phyloP scores from a whole-genome alignment of 2,113 vertebrate species.

The Takifugu bimaculatus region DNA sequence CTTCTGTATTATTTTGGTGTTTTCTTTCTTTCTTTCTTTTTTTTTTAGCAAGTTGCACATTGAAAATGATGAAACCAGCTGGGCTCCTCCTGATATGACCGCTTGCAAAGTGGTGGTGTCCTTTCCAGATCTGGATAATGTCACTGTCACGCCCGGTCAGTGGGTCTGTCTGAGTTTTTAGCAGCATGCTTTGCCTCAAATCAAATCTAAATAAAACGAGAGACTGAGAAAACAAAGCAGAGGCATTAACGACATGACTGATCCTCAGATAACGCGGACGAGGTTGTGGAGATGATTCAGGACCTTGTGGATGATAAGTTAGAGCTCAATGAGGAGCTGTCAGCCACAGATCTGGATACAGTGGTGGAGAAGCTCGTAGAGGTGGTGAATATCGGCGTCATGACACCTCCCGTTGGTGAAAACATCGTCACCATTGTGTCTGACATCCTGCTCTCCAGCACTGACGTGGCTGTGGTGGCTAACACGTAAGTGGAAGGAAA shows the following conservation, averaged over 20 bases:
- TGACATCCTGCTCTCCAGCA: constrained; percentile 59
- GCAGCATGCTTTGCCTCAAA: background rate
- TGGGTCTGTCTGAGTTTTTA: background rate
- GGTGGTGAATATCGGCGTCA: constrained; percentile 45
- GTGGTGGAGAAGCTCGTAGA: constrained; percentile 68
- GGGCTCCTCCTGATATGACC: constrained; percentile 74
- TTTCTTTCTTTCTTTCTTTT: background rate
- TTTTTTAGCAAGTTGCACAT: constrained; percentile 59
- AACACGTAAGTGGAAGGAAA: constrained; percentile 50
- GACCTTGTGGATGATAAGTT: constrained; percentile 49
- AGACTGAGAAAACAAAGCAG: background rate
- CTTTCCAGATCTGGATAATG: constrained; percentile 74
- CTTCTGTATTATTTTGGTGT: too few species aligned
- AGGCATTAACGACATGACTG: background rate
- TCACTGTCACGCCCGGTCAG: constrained; percentile 81
- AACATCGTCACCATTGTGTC: constrained; percentile 57
- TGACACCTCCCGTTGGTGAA: constrained; percentile 41
- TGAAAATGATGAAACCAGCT: constrained; percentile 65
- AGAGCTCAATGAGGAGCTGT: constrained; percentile 24
- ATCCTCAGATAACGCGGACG: constrained; percentile 61
- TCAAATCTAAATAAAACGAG: background rate
- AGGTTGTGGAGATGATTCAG: constrained; percentile 66
- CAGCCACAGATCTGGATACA: constrained; percentile 49
- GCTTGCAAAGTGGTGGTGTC: constrained; percentile 67
- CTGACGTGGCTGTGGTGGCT: constrained; percentile 48